A percentile compares a stretch with the other conserved stretches of the same genome.
These are phyloP conservation scores for Lichenostomus cassidix DNA, from an alignment of 2,113 vertebrate genomes.

Conservation along the genomic window DNA sequence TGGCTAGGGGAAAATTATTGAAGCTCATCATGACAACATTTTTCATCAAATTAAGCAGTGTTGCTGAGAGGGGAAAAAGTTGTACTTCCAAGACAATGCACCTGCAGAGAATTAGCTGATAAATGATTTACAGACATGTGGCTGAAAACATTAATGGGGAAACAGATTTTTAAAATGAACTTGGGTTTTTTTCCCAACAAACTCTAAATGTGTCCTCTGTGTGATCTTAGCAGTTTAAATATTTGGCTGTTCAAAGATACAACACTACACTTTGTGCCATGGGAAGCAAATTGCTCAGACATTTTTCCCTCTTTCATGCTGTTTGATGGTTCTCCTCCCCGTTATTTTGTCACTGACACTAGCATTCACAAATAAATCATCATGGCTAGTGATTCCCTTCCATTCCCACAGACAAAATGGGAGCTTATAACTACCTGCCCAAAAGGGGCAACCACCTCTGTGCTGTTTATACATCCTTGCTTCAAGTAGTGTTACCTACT, in stretches of 20 bases:
- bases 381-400: not conserved
- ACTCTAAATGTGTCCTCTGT: not conserved
- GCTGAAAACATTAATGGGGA: not conserved
- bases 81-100: not conserved
- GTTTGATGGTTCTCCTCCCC: not conserved
- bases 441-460: not conserved
- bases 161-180: not conserved
- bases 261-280: not conserved
- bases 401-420: not conserved
- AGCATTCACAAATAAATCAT: not conserved
- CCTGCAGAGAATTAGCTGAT: conserved; percentile 37
- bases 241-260: conserved; percentile 10
- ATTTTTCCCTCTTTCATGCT: not conserved
- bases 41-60: conserved; percentile 38
- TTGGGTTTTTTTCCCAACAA: not conserved
- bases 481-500: not conserved
- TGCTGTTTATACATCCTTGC: not conserved
- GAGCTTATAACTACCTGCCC: not conserved
- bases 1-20: not conserved
- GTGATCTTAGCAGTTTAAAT: not conserved
- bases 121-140: not conserved
- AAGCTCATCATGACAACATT: conserved; percentile 28
- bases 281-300: conserved; percentile 15
- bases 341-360: not conserved
- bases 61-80: not conserved